phyloP scores from a whole-genome alignment of 2,113 vertebrate genomes.

The Telmatochromis sp. region DNA sequence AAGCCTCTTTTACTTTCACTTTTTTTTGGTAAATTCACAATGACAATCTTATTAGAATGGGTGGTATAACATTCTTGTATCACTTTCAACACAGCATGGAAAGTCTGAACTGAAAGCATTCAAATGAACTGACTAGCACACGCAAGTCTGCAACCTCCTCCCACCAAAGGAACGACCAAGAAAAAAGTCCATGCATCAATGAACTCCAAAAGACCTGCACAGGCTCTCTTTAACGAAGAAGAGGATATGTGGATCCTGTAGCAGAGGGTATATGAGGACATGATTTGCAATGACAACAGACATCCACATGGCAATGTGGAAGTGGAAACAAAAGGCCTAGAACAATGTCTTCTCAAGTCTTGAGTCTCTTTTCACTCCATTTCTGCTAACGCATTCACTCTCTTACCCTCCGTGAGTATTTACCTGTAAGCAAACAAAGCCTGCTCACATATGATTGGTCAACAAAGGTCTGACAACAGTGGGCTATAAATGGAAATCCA shows the following conservation, averaged over 20 bases:
- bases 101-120: neutral
- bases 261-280: neutral
- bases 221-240: neutral
- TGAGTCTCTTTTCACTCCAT: neutral
- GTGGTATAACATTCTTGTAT: neutral
- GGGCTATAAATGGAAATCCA: neutral
- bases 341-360: neutral
- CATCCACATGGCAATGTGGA: neutral
- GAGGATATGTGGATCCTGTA: neutral
- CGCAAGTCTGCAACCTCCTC: neutral
- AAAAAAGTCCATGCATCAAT: neutral
- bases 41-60: neutral
- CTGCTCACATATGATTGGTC: neutral
- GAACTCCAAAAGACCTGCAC: neutral
- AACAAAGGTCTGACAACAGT: neutral
- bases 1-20: neutral
- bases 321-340: fast-evolving
- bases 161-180: neutral
- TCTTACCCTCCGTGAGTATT: neutral
- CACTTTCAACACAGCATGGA: neutral
- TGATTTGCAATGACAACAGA: neutral
- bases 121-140: neutral
- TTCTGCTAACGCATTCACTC: neutral
- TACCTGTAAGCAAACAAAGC: neutral
- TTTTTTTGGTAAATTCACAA: neutral